phyloP scores from a whole-genome alignment of 2,888 invertebrate genomes.

The Cylloceria caligata region DNA sequence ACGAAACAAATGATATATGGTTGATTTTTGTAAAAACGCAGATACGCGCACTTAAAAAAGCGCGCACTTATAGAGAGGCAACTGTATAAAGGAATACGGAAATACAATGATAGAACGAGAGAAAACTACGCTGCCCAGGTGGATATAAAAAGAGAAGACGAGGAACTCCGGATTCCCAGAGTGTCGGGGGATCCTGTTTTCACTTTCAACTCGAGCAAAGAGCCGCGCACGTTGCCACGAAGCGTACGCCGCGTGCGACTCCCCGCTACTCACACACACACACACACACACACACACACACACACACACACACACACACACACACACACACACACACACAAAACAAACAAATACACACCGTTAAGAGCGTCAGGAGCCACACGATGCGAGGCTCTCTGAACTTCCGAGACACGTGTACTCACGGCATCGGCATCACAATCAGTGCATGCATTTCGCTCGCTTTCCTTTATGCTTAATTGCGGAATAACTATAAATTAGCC shows the following conservation, averaged over 20 bases:
- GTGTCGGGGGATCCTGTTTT: slow-evolving; percentile 55
- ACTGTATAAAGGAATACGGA: slow-evolving; percentile 19
- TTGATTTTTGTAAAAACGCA: not conserved
- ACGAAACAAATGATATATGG: not conserved
- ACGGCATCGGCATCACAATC: slow-evolving; percentile 72
- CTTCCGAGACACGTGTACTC: slow-evolving; percentile 44
- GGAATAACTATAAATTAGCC: slow-evolving; percentile 70
- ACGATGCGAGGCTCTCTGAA: slow-evolving; percentile 7
- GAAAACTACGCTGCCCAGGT: slow-evolving; percentile 29
- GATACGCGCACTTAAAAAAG: too few relatives aligned
- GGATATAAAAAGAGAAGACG: slow-evolving; percentile 31
- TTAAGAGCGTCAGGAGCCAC: slow-evolving; percentile 6
- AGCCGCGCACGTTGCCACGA: slow-evolving; percentile 19
- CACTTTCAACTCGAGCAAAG: slow-evolving; percentile 66
- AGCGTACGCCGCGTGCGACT: slow-evolving; percentile 39
- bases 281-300: too few relatives aligned
- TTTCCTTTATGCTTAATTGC: slow-evolving; percentile 77
- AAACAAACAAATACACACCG: not conserved
- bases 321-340: too few relatives aligned
- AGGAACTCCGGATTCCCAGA: slow-evolving; percentile 54
- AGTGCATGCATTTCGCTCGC: slow-evolving; percentile 75
- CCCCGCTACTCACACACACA: not conserved
- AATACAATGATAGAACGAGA: slow-evolving; percentile 26
- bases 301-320: too few relatives aligned
- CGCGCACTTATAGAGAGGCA: slow-evolving; percentile 1